Percentiles rank a stretch among this genome's conserved stretches.
Evolutionary conservation across 1,140 invertebrate genomes (phyloP).

Genomic region (Drosophila carrolli): DNA sequence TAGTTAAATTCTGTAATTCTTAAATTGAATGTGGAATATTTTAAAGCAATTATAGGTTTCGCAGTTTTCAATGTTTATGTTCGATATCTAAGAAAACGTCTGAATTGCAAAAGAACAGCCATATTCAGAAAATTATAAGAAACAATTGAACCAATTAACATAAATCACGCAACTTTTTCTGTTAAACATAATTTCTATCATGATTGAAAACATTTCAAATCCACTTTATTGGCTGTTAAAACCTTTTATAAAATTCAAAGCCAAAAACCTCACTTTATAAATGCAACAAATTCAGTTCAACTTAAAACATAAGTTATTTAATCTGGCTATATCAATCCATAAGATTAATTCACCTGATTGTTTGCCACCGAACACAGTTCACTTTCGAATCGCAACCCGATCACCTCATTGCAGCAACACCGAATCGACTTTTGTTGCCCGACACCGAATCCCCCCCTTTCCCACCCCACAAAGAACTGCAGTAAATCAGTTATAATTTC

Average conservation of each 20-base stretch:
- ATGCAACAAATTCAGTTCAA: conserved; percentile 1
- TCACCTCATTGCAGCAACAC: conserved; percentile 38
- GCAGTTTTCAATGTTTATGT: too few relatives aligned
- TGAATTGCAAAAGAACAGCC: too few relatives aligned
- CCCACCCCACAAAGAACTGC: neutral
- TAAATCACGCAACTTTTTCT: conserved; percentile 3
- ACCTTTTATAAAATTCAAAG: neutral
- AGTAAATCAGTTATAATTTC: conserved; percentile 10
- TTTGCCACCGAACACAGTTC: conserved; percentile 24
- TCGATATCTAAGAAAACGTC: too few relatives aligned
- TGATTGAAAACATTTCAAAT: neutral
- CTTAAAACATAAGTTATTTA: neutral
- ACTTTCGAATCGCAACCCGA: conserved; percentile 23
- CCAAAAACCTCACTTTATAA: neutral
- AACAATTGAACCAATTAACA: neutral
- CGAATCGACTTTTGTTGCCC: conserved; percentile 39
- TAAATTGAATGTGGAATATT: neutral
- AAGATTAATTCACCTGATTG: conserved; percentile 1
- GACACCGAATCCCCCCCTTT: conserved; percentile 6
- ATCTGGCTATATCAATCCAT: neutral
- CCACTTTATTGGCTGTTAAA: neutral
- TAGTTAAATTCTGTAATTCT: neutral
- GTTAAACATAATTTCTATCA: conserved; percentile 1
- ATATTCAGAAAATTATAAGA: neutral
- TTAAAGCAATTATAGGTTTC: neutral